Conservation (phyloP, 2,113 vertebrate genomes). For the Pangasianodon gigas region DNA sequence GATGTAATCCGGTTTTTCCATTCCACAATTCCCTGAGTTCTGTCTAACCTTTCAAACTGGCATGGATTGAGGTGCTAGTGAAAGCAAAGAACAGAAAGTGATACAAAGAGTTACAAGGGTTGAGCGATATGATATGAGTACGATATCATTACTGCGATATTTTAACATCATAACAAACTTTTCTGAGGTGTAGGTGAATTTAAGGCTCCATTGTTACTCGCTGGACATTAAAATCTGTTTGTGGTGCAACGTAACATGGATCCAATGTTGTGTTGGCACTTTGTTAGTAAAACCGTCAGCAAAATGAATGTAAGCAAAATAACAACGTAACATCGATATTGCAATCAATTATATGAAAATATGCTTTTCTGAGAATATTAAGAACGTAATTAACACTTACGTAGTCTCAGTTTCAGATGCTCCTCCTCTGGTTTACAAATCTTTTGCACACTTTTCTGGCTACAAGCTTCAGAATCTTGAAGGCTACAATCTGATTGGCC, state of each 20-base stretch:
- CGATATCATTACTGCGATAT: neutral
- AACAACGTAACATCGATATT: neutral
- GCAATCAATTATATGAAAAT: neutral
- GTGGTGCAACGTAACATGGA: neutral
- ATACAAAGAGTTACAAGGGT: neutral
- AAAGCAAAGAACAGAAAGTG: neutral
- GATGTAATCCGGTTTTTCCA: slow-evolving; percentile 38
- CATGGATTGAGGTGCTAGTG: neutral
- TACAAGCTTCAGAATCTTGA: neutral
- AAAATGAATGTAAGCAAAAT: neutral
- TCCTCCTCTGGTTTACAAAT: neutral
- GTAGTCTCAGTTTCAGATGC: neutral
- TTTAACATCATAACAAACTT: neutral
- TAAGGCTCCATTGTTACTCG: neutral
- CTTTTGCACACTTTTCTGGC: neutral
- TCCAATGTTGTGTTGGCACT: neutral
- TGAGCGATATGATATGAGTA: too few relatives aligned
- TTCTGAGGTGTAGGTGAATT: neutral
- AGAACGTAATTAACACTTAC: neutral
- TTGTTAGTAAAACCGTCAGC: neutral
- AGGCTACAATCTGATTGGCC: neutral
- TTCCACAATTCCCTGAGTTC: slow-evolving; percentile 10
- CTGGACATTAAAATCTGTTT: neutral
- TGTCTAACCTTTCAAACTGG: slow-evolving; percentile 14
- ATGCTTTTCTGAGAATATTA: neutral